A percentile compares a stretch with the other conserved stretches of the same genome.
Conservation (phyloP, 2,888 invertebrate genomes). For the Tupiocoris notatus region DNA sequence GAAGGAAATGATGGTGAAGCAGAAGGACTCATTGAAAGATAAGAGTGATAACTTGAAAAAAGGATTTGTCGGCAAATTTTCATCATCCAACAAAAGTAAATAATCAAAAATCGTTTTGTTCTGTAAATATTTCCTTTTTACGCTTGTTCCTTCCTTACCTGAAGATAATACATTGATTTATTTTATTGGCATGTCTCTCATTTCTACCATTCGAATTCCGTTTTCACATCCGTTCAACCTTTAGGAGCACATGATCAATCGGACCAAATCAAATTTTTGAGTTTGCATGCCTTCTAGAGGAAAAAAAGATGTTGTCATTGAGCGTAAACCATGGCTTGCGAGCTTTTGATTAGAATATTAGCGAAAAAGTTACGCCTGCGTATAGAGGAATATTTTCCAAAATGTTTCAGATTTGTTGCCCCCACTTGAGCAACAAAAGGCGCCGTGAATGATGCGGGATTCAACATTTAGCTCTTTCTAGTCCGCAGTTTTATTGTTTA, state of each 20-base stretch:
- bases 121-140: conserved; percentile 1
- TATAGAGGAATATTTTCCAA: not conserved
- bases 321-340: no score
- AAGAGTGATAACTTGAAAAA: conserved; percentile 56
- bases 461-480: not conserved
- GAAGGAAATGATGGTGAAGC: conserved; percentile 64
- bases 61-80: conserved; percentile 14
- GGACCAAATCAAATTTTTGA: no score
- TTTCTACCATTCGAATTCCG: not conserved
- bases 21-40: conserved; percentile 58
- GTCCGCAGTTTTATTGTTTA: no score
- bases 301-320: no score
- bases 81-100: conserved; percentile 28
- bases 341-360: not conserved
- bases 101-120: not conserved
- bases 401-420: conserved; percentile 33
- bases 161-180: not conserved
- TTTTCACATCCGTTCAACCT: no score
- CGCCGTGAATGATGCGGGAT: conserved; percentile 11
- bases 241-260: no score
- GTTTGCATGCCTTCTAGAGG: no score
- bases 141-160: not conserved
- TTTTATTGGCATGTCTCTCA: not conserved
- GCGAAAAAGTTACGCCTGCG: not conserved
- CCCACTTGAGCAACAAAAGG: conserved; percentile 23